Conservation (phyloP, 2,797 vertebrate species). For the Muscicapa comitata region DNA sequence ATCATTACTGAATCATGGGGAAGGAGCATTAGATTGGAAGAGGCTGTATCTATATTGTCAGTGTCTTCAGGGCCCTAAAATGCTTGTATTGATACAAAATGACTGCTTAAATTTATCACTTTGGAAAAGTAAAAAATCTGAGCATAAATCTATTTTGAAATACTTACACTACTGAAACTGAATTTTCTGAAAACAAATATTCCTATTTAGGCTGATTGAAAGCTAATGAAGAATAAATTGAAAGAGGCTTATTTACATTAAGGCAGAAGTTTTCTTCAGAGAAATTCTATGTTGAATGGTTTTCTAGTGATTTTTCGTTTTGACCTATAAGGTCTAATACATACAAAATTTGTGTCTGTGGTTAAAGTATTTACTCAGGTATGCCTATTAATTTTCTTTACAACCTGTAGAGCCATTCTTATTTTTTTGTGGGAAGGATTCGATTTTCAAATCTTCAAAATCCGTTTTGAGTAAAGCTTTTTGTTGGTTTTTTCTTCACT, state of each 20-base stretch:
- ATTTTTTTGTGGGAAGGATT: neutral
- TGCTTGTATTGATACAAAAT: neutral
- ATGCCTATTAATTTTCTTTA: neutral
- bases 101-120: neutral
- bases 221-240: neutral
- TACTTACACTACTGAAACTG: neutral
- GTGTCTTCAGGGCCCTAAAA: neutral
- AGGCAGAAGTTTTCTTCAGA: neutral
- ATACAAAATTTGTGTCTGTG: neutral
- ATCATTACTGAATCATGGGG: neutral
- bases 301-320: neutral
- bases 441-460: neutral
- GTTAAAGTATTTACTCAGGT: neutral
- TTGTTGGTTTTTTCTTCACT: neutral
- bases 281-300: neutral
- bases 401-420: constrained; percentile 31
- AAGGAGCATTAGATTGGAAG: neutral
- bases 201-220: neutral
- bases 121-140: neutral
- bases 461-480: neutral
- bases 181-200: neutral
- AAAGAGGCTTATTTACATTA: neutral
- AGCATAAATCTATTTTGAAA: neutral
- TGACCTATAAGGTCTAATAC: neutral
- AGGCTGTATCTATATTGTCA: neutral